Conservation (phyloP, 1,140 invertebrate genomes). For the Meloidogyne exigua region DNA sequence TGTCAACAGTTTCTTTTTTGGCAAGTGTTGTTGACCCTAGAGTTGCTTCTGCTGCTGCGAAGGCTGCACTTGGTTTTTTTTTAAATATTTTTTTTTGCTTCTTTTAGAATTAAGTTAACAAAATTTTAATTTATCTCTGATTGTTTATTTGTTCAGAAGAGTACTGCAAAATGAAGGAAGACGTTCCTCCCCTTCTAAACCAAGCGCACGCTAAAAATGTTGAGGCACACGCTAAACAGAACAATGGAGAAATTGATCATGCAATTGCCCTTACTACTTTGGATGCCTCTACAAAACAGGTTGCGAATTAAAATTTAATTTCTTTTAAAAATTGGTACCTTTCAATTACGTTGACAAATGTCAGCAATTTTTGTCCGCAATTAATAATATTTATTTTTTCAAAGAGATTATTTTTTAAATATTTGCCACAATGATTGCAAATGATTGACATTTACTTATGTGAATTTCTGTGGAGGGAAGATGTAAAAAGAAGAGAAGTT, state of each 20-base stretch:
- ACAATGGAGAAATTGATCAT: constrained; percentile 78
- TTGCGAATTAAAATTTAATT: constrained; percentile 47
- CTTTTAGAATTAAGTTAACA: neutral
- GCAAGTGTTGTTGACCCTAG: constrained; percentile 96
- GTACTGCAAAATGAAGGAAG: constrained; percentile 73
- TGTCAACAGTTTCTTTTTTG: constrained; percentile 98
- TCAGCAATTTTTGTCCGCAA: too few species aligned
- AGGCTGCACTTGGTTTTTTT: constrained; percentile 86
- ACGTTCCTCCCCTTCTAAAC: constrained; percentile 88
- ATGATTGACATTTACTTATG: too few species aligned
- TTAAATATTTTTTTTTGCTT: constrained; percentile 9
- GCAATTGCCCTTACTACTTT: constrained; percentile 67
- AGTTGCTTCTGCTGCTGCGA: constrained; percentile 91
- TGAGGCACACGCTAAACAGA: constrained; percentile 71
- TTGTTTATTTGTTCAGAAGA: constrained; percentile 65
- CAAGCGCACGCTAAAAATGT: constrained; percentile 94
- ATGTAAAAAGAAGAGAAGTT: too few species aligned
- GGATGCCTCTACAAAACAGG: constrained; percentile 85
- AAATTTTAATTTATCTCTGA: constrained; percentile 16
- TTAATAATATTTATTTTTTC: too few species aligned
- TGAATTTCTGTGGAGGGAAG: too few species aligned
- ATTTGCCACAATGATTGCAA: too few species aligned
- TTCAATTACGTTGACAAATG: too few species aligned
- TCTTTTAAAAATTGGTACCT: too few species aligned
- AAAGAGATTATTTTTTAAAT: too few species aligned